Conservation (phyloP, 2,888 invertebrate species). For the Pseudolycoriella hygida region DNA sequence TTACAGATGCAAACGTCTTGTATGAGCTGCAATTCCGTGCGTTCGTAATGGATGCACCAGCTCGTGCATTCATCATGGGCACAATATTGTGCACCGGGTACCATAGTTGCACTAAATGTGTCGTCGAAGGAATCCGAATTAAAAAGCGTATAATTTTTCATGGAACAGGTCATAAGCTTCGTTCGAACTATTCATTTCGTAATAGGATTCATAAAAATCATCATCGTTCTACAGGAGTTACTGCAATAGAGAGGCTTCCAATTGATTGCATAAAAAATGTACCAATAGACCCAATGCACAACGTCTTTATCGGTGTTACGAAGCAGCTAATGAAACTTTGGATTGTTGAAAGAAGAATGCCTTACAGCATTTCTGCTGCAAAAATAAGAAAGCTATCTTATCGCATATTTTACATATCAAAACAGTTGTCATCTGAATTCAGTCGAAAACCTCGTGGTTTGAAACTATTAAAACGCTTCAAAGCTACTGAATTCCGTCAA, state of each 20-base stretch:
- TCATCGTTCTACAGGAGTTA: neutral
- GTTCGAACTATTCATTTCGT: neutral
- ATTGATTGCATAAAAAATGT: neutral
- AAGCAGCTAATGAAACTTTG: neutral
- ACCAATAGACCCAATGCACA: neutral
- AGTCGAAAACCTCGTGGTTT: neutral
- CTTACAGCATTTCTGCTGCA: neutral
- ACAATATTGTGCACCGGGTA: neutral
- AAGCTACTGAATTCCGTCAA: neutral
- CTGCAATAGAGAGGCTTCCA: neutral
- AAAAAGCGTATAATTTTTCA: neutral
- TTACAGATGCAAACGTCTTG: neutral
- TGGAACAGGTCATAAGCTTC: neutral
- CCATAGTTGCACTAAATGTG: neutral
- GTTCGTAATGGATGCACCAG: neutral
- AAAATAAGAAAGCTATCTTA: neutral
- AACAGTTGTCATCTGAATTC: neutral
- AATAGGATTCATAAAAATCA: neutral
- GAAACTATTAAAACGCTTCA: neutral
- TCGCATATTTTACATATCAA: neutral
- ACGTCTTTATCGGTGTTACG: neutral
- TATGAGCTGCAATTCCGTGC: neutral
- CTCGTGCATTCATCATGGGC: neutral
- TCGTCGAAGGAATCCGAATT: neutral
- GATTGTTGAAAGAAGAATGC: neutral